Evolutionary conservation across 2,888 invertebrate species (phyloP).

Genomic region (Protula sp.): DNA sequence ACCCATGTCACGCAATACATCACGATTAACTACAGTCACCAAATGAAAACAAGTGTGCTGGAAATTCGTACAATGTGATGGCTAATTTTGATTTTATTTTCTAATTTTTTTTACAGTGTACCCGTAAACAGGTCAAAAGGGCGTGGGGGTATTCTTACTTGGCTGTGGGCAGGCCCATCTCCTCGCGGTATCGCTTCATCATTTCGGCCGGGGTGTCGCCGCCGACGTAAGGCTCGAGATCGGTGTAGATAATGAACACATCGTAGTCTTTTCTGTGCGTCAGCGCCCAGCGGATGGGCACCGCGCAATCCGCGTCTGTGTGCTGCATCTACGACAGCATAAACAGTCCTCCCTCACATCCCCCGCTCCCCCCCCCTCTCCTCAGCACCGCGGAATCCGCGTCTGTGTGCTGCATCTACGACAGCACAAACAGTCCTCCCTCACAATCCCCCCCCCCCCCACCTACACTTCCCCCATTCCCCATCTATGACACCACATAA

Average conservation of each 20-base stretch:
- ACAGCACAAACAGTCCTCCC: no score
- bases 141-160: no score
- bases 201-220: slow-evolving; percentile 56
- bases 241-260: slow-evolving; percentile 69
- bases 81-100: no score
- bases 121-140: no score
- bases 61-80: no score
- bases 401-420: slow-evolving; percentile 26
- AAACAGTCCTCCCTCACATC: no score
- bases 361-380: slow-evolving; percentile 65
- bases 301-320: slow-evolving; percentile 33
- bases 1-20: no score
- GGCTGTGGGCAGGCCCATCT: slow-evolving; percentile 42
- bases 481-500: slow-evolving; percentile 26
- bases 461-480: slow-evolving; percentile 57
- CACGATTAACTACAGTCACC: no score
- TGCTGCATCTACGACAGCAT: slow-evolving; percentile 25
- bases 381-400: slow-evolving; percentile 41
- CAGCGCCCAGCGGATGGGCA: slow-evolving; percentile 61
- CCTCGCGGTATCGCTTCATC: slow-evolving; percentile 61
- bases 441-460: no score
- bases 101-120: no score
- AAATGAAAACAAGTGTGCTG: no score
- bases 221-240: slow-evolving; percentile 52
- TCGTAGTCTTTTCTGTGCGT: slow-evolving; percentile 62